Base-by-base conservation (phyloP, 2,888 invertebrate genomes). In the Erebia aethiops region DNA sequence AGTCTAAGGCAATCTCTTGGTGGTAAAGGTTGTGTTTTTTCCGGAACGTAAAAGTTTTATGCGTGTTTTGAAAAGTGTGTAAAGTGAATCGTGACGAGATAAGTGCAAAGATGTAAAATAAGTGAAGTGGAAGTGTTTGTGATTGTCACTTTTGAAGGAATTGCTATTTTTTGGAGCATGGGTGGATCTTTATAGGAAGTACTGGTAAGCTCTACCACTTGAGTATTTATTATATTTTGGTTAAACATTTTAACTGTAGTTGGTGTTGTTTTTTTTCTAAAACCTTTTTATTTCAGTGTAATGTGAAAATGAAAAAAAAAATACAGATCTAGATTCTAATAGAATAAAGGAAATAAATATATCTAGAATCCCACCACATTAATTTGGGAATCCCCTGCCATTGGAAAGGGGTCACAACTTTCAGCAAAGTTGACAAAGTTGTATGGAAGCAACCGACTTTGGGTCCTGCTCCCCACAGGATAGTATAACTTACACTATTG, bases 1-100 rank as follows among this genome's bases (percentile, higher is more conserved):
- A 88, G 87, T 88, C 74, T 71, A 43, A 71, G 76, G 63, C 72
- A 82, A 85, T 76, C 83, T 75, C 71, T 77, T 61, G 54, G 16
- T 69, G 52, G 71, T 63, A 72, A 56, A 67, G 75, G 82, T 74
- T 78, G 79, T 79, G 78, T 78, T 26, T 69, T 49, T 54, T 26
- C 35, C 43, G 16, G 8, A 56, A 35, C 21, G 21, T 11, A 60
- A 69, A 71, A 73, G 71, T 69, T 73, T 49, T 70, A n/a, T 66
- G 56, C 54, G 56, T 21, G 56, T 56, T 41, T 43, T 13, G 43
- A 73, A 64, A 69, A 67, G 71, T 71, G 62, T 60, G 62, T 49
- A 56, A 58, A 74, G 71, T 74, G 73, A 21, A 66, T 21, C 56
- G 65, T 65, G 52, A 35, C 26, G 66, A 41, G 65, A 13, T 21